These are phyloP conservation scores for Dolichallabes microphthalmus DNA, from an alignment of 2,113 vertebrate species.

Conservation along the genomic window DNA sequence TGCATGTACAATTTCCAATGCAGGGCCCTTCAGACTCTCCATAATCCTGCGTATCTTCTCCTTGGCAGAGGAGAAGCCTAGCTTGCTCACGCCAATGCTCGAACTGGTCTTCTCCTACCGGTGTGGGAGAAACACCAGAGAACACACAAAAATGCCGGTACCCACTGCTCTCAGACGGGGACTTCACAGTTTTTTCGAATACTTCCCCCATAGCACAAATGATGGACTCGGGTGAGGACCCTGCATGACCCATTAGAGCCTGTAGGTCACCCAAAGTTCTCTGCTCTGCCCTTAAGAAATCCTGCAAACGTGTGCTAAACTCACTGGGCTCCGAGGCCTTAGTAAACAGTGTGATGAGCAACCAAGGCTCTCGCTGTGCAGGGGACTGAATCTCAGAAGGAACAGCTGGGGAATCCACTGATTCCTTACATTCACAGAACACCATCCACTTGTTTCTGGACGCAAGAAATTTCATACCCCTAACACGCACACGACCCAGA, in stretches of 20 bases:
- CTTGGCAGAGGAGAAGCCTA: not conserved
- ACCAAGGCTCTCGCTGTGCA: not conserved
- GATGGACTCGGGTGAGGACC: not conserved
- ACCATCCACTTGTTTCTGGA: not conserved
- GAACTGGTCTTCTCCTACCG: constrained; percentile 23
- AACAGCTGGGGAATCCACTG: not conserved
- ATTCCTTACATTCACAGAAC: not conserved
- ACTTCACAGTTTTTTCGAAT: not conserved
- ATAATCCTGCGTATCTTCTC: constrained; percentile 29
- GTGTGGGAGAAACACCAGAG: constrained; percentile 20
- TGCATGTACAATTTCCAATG: constrained; percentile 25
- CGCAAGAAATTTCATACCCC: not conserved
- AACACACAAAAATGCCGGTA: constrained; percentile 24
- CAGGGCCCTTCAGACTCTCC: constrained; percentile 28
- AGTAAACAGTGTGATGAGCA: not conserved
- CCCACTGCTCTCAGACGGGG: not conserved
- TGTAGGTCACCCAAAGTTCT: not conserved
- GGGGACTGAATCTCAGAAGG: not conserved
- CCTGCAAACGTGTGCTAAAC: not conserved
- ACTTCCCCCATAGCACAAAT: constrained; percentile 26
- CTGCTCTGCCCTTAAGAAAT: not conserved
- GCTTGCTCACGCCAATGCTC: constrained; percentile 46
- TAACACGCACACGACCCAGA: not conserved
- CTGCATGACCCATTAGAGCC: not conserved
- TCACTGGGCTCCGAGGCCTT: not conserved